These are phyloP conservation scores for Holacanthus passer DNA, from an alignment of 2,113 vertebrate species.

Conservation along the genomic window DNA sequence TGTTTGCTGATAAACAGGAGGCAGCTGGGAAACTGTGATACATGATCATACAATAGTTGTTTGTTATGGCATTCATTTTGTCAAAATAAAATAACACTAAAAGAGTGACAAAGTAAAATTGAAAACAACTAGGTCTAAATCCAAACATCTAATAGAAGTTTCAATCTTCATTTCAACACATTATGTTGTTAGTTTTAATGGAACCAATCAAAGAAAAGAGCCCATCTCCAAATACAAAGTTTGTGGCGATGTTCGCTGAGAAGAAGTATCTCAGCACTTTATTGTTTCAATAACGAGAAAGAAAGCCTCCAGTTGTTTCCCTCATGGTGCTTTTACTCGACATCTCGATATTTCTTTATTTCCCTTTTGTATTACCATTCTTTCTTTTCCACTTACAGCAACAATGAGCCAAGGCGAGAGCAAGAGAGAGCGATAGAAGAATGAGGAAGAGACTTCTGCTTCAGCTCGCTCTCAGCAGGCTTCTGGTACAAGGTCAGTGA, in stretches of 20 bases:
- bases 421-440: not conserved
- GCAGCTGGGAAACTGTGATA: not conserved
- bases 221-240: not conserved
- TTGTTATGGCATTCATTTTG: not conserved
- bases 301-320: not conserved
- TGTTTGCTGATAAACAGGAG: not conserved
- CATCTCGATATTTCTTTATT: not conserved
- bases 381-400: not conserved
- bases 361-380: not conserved
- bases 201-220: not conserved
- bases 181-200: not conserved
- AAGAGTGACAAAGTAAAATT: not conserved
- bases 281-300: not conserved
- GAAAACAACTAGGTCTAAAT: not conserved
- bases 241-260: not conserved
- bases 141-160: not conserved
- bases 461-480: constrained; percentile 5
- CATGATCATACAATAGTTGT: not conserved
- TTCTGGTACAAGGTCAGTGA: constrained; percentile 44
- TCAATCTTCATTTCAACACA: not conserved
- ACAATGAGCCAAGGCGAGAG: constrained; percentile 7
- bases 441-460: not conserved
- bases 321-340: not conserved
- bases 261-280: not conserved
- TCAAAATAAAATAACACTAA: not conserved